Percentiles rank a stretch among this genome's conserved stretches.
These are phyloP conservation scores for Cardiocondyla obscurior DNA, from an alignment of 1,140 invertebrate genomes.

Conservation along the genomic window DNA sequence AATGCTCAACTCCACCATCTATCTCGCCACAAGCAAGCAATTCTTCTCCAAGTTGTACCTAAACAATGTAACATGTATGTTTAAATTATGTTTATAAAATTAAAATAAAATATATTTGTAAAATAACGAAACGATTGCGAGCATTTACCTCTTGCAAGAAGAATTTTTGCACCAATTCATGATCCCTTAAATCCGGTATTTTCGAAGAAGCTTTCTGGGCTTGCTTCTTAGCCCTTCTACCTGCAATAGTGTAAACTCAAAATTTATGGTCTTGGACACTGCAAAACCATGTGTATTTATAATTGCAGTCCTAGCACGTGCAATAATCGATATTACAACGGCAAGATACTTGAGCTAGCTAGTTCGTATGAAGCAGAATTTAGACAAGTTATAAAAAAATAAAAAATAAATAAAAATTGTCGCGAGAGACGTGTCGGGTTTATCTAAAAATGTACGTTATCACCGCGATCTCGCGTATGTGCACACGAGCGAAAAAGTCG, in stretches of 20 bases:
- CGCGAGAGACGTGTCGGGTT: not conserved
- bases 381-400: no score
- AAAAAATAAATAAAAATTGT: no score
- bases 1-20: conserved; percentile 96
- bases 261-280: not conserved
- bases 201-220: conserved; percentile 82
- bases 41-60: conserved; percentile 96
- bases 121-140: not conserved
- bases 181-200: conserved; percentile 94
- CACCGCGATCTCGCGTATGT: not conserved
- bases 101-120: not conserved
- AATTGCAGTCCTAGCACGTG: not conserved
- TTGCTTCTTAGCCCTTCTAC: conserved; percentile 85
- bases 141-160: conserved; percentile 90
- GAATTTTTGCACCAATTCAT: conserved; percentile 96
- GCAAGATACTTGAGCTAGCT: not conserved
- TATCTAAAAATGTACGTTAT: not conserved
- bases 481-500: conserved; percentile 12
- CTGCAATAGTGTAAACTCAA: no score
- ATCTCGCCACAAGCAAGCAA: conserved; percentile 93
- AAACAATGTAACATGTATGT: not conserved
- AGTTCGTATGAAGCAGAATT: no score
- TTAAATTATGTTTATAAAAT: not conserved
- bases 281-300: not conserved
- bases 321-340: not conserved